These are phyloP conservation scores for Phalacrocorax pelagicus DNA, from an alignment of 2,113 vertebrate genomes.

Conservation along the genomic window DNA sequence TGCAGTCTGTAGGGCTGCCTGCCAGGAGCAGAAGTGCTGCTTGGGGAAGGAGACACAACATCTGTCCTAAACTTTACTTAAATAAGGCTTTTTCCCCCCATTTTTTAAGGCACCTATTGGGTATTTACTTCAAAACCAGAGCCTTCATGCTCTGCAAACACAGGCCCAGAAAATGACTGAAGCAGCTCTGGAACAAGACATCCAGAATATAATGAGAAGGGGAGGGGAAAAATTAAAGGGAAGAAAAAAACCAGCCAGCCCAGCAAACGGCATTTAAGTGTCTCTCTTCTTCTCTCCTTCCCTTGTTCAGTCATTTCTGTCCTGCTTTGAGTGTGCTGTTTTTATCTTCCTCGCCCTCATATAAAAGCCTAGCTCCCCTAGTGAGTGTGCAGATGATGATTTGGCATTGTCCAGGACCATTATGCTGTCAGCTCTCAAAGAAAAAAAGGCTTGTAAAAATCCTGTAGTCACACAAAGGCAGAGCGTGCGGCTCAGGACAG, in stretches of 20 bases:
- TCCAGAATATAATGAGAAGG: background rate
- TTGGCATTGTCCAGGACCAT: slow-evolving; percentile 63
- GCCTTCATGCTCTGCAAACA: background rate
- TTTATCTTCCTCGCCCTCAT: slow-evolving; percentile 58
- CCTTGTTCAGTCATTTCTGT: slow-evolving; percentile 53
- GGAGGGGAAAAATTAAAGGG: background rate
- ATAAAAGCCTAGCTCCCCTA: slow-evolving; percentile 54
- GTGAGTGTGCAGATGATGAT: slow-evolving; percentile 66
- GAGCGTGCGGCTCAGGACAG: slow-evolving; percentile 32
- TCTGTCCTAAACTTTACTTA: background rate
- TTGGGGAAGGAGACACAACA: background rate
- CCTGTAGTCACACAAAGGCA: slow-evolving; percentile 64
- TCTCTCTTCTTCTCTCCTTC: slow-evolving; percentile 32
- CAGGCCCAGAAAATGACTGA: background rate
- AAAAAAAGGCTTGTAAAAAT: slow-evolving; percentile 69
- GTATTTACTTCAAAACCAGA: background rate
- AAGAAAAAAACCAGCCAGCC: background rate
- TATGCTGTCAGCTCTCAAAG: slow-evolving; percentile 63
- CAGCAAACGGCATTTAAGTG: slow-evolving; percentile 55
- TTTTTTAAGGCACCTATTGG: background rate
- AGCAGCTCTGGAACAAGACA: slow-evolving; percentile 24
- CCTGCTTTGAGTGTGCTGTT: slow-evolving; percentile 50
- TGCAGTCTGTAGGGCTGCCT: background rate
- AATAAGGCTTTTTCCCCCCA: background rate
- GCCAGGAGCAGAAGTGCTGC: background rate